Evolutionary conservation across 1,140 invertebrate species (phyloP), one percentile per base, ranked within the genome.

Genomic region (Cyrtorhinus lividipennis): DNA sequence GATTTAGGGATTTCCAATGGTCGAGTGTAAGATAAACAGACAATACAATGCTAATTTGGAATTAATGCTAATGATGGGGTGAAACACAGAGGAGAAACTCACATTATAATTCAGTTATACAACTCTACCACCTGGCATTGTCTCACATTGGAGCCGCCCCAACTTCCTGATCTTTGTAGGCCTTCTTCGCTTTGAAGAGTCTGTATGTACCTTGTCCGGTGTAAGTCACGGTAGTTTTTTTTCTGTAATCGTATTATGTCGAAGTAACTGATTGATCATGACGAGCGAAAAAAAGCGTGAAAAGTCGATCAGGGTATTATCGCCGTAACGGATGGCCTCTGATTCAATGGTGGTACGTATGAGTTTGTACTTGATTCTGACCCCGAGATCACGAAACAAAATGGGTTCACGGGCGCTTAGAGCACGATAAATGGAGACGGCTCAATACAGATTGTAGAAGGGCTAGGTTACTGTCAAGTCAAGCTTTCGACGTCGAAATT

Each of bases 51-150:
- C 48, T 53, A 53, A 53, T 53, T 53, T 20, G 20, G 20, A 22
- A 12, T 53, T 10, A 22, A 53, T 22, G 48, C 48, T 53, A 53
- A 53, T 53, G 48, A 53, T 20, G 20, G 20, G 48, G 10, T n/a
- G n/a, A 20, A 53, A 53, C 20, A 53, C 48, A 22, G 20, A 22
- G 20, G 48, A 53, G 48, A 53, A 53, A 53, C 48, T 53, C 48
- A 53, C 48, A 53, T 53, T 12, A 53, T 53, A 53, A 53, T 53
- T 53, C 48, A 5, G 48, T 53, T 53, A 53, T 53, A 53, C 48
- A 53, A 53, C 48, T 15, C 48, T 5, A 53, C 48, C 48, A 53
- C 48, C 48, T 53, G 48, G 48, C 48, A 53, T 53, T 53, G 48
- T 53, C 48, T 53, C 18, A 20, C 8, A 53, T 53, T 53, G 48